Evolutionary conservation across 2,113 vertebrate genomes (phyloP).

Genomic region (Edolisoma coerulescens): DNA sequence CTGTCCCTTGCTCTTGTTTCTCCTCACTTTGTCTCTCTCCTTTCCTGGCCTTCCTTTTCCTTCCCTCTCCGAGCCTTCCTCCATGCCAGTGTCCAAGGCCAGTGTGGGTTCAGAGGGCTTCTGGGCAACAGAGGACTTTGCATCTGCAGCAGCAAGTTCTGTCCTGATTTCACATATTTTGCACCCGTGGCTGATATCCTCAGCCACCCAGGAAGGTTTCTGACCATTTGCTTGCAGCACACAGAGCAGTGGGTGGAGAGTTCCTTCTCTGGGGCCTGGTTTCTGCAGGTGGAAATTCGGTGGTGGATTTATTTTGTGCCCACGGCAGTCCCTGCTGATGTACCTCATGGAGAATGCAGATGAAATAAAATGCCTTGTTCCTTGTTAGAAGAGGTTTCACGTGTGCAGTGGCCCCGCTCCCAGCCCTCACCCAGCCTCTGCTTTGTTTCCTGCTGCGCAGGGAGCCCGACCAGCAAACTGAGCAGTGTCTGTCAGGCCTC

Average conservation of each 20-base stretch:
- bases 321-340: neutral
- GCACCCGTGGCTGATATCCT: rapidly evolving
- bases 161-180: neutral
- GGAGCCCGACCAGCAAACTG: slow-evolving; percentile 89
- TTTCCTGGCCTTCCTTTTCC: neutral
- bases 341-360: neutral
- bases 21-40: neutral
- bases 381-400: neutral
- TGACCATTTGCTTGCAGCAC: neutral
- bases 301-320: neutral
- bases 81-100: neutral
- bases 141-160: neutral
- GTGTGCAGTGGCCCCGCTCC: neutral
- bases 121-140: neutral
- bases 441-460: slow-evolving; percentile 63
- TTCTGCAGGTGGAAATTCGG: neutral
- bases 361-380: neutral
- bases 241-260: neutral
- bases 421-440: neutral
- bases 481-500: slow-evolving; percentile 71
- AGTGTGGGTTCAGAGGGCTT: neutral
- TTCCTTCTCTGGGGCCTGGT: neutral
- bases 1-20: neutral
- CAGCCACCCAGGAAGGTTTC: neutral
- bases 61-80: neutral